Evolutionary conservation across 1,140 invertebrate genomes (phyloP), one percentile per base, ranked within the genome.

Genomic region (Manduca sexta): DNA sequence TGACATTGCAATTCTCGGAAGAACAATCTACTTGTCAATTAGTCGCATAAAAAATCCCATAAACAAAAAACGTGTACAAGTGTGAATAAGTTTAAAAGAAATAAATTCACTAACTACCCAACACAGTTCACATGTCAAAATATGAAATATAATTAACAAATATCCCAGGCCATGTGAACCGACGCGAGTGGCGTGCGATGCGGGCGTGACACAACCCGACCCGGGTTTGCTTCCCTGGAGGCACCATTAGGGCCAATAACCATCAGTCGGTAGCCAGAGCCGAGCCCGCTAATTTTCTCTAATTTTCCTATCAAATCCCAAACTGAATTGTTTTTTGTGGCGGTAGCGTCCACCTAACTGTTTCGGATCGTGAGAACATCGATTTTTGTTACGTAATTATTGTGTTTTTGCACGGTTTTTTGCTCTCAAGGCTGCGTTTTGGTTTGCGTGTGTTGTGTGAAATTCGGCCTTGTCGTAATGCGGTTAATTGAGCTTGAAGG

Each of bases 241-340:
- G 74, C 80, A 69, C 69, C 58, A 84, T 84, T 80, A 81, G 53
- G 60, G 55, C 70, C 80, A 81, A 78, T 84, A 84, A 84, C 76
- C 69, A 77, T 77, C 79, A 74, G 73, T 46, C 77, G 64, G 80
- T 84, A 84, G 80, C 69, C 67, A 53, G 58, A 50, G 42, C 55
- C 26, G 40, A 49, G 56, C 63, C 70, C 66, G 68, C 69, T 84
- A 84, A 84, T 84, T 81, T 81, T 81, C 75, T 73, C 74, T 81
- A 81, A 83, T 83, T 83, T 83, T 83, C 79, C 70, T 79, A 84
- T 81, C 80, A 84, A 76, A 83, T 72, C 56, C 69, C 63, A 69
- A 64, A 74, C 68, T 52, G 40, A 52, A 64, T 64, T 70, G 60
- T 70, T 78, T 67, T 57, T 66, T 73, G 62, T 59, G 66, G 61